Conservation (phyloP, 2,113 vertebrate genomes). For the Recurvirostra avosetta region DNA sequence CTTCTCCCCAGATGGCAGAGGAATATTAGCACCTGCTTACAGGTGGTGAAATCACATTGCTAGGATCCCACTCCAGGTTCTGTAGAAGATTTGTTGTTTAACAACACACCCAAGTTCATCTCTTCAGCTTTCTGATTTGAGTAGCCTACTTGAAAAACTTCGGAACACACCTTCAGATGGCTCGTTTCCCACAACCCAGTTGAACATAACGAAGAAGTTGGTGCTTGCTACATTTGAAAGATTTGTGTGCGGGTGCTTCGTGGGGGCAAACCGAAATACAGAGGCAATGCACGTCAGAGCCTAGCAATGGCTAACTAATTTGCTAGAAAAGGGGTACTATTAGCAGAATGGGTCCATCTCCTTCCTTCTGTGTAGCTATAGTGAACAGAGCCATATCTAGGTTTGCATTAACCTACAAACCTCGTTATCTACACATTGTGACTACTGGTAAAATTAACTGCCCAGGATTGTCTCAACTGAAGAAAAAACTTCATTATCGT, state of each 20-base stretch:
- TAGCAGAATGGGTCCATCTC: neutral
- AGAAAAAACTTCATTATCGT: neutral
- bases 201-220: neutral
- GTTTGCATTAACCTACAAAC: neutral
- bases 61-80: neutral
- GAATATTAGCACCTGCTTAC: neutral
- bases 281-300: neutral
- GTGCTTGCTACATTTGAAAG: neutral
- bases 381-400: neutral
- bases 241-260: neutral
- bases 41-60: neutral
- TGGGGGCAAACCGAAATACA: neutral
- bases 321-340: neutral
- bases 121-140: neutral
- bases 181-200: neutral
- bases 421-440: neutral
- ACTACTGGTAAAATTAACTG: neutral
- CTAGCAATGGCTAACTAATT: neutral
- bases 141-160: neutral
- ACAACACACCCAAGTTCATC: neutral
- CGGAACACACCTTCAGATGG: neutral
- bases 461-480: neutral
- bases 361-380: neutral
- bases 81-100: neutral
- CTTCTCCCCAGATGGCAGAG: neutral